Evolutionary conservation across 2,888 invertebrate species (phyloP).

Genomic region (Eustalomyia histrio): DNA sequence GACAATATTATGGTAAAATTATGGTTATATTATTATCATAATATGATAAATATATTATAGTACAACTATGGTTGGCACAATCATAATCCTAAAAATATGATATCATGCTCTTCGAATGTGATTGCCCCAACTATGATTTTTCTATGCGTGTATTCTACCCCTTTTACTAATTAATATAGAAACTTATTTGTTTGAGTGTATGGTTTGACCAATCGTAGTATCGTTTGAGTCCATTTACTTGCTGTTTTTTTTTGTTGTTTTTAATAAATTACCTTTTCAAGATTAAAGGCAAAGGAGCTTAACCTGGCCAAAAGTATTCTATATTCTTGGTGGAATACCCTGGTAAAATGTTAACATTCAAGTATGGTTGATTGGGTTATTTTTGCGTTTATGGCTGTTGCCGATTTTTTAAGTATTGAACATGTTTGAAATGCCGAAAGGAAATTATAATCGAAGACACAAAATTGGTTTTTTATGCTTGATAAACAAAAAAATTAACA

Average conservation of each 20-base stretch:
- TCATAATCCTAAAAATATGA: too few species aligned
- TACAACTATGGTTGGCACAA: too few species aligned
- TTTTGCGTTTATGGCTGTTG: slow-evolving; percentile 9
- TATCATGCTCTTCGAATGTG: too few species aligned
- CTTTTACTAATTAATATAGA: too few species aligned
- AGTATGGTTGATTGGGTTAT: slow-evolving; percentile 3
- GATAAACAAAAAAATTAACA: slow-evolving; percentile 5
- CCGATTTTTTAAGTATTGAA: slow-evolving; percentile 38
- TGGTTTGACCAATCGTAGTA: slow-evolving; percentile 42
- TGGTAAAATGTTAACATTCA: slow-evolving; percentile 20
- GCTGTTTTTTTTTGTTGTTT: slow-evolving; percentile 29
- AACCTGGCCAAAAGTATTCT: slow-evolving; percentile 45
- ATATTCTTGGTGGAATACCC: slow-evolving; percentile 32
- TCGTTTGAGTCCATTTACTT: slow-evolving; percentile 54
- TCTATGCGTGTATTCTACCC: too few species aligned
- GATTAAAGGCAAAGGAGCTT: slow-evolving; percentile 55
- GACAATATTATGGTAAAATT: too few species aligned
- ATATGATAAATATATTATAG: too few species aligned
- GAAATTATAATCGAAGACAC: slow-evolving; percentile 46
- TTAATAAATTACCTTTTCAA: slow-evolving; percentile 12
- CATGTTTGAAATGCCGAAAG: slow-evolving; percentile 54
- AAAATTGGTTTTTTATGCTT: slow-evolving; percentile 41
- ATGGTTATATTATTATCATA: too few species aligned
- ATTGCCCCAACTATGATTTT: too few species aligned
- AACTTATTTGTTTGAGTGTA: background rate